phyloP scores from a whole-genome alignment of 2,888 invertebrate species.

The Panorpa germanica region DNA sequence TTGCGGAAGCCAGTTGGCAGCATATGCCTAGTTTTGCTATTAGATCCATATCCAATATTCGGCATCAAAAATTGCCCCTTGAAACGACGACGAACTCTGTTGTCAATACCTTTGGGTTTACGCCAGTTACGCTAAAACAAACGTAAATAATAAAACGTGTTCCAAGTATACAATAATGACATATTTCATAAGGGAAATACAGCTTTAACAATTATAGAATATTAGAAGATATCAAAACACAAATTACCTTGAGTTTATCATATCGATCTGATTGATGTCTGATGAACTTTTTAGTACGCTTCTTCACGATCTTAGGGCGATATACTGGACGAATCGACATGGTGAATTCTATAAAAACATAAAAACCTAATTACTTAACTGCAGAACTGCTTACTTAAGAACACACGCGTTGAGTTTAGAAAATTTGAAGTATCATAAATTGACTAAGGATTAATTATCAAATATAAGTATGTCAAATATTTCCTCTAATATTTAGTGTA shows the following conservation, averaged over 20 bases:
- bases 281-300: slow-evolving; percentile 95
- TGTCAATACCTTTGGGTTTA: slow-evolving; percentile 99
- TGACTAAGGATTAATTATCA: no score
- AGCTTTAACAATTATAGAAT: slow-evolving; percentile 2
- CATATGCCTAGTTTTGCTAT: slow-evolving; percentile 88
- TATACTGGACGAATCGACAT: slow-evolving; percentile 83
- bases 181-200: slow-evolving; percentile 5
- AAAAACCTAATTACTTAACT: no score
- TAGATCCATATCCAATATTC: slow-evolving; percentile 96
- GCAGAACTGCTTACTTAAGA: no score
- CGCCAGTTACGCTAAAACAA: slow-evolving; percentile 80
- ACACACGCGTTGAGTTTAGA: no score
- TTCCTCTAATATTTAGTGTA: no score
- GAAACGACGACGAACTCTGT: slow-evolving; percentile 95
- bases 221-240: no score
- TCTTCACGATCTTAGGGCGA: slow-evolving; percentile 84
- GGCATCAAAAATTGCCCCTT: slow-evolving; percentile 99
- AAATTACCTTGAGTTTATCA: slow-evolving; percentile 72
- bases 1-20: slow-evolving; percentile 96
- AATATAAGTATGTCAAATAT: no score
- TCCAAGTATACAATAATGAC: slow-evolving; percentile 1
- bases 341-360: slow-evolving; percentile 26
- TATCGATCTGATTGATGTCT: slow-evolving; percentile 98
- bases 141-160: slow-evolving; percentile 12
- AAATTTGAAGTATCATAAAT: no score